Evolutionary conservation across 2,797 vertebrate species (phyloP).

Genomic region (Hypotaenidia okinawae): DNA sequence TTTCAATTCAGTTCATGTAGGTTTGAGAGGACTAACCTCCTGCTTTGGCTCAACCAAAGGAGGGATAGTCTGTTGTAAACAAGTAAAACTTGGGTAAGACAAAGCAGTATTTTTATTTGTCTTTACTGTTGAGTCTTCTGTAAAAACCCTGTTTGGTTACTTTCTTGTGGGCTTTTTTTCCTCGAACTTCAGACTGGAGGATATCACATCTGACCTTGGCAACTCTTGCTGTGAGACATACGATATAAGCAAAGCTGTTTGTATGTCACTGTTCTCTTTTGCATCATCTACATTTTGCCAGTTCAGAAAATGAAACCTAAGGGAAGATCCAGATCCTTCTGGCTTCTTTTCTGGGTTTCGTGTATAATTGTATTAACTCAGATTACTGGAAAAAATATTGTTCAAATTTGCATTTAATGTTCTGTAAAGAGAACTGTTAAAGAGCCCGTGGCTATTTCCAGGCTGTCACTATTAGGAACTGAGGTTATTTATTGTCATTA

Average conservation of each 20-base stretch:
- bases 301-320: not conserved
- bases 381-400: not conserved
- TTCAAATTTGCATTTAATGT: not conserved
- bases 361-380: not conserved
- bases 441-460: not conserved
- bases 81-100: not conserved
- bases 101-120: not conserved
- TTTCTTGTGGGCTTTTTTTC: not conserved
- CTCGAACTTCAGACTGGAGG: not conserved
- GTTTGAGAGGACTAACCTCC: not conserved
- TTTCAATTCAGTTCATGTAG: not conserved
- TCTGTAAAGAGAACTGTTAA: not conserved
- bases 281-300: not conserved
- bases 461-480: not conserved
- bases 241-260: not conserved
- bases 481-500: not conserved
- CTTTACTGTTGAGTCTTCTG: not conserved
- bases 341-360: not conserved
- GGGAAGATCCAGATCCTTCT: not conserved
- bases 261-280: not conserved
- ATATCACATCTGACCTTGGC: not conserved
- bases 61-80: not conserved
- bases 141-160: not conserved
- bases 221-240: not conserved
- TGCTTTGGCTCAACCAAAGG: not conserved